phyloP scores from a whole-genome alignment of 1,140 invertebrate genomes.

The Drosophila pandora region DNA sequence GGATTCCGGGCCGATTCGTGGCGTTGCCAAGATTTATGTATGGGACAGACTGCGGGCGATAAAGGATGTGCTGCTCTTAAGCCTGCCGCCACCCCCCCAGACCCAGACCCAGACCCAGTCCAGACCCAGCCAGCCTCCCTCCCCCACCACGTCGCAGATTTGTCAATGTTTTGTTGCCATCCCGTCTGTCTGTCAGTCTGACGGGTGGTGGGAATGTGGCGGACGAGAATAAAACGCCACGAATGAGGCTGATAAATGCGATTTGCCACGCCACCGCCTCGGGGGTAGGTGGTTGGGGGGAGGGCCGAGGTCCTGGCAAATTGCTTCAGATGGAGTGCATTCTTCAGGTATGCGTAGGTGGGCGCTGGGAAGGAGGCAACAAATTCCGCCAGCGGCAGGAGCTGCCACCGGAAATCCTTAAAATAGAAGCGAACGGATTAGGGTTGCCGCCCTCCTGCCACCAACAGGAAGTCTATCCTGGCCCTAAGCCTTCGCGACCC shows the following conservation, averaged over 20 bases:
- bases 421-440: slow-evolving; percentile 5
- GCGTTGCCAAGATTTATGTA: slow-evolving; percentile 67
- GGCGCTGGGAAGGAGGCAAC: slow-evolving; percentile 29
- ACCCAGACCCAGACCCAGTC: too few species aligned
- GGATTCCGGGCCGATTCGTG: slow-evolving; percentile 57
- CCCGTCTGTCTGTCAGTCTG: slow-evolving; percentile 18
- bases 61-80: slow-evolving; percentile 54
- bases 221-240: slow-evolving; percentile 65
- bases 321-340: slow-evolving; percentile 55
- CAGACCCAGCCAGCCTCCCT: neutral
- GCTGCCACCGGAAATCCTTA: slow-evolving; percentile 6
- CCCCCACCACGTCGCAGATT: slow-evolving; percentile 51
- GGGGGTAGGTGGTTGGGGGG: neutral
- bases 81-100: slow-evolving; percentile 6
- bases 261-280: slow-evolving; percentile 60
- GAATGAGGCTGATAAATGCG: slow-evolving; percentile 75
- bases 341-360: slow-evolving; percentile 12
- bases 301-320: slow-evolving; percentile 20
- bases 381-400: neutral
- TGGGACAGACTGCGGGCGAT: slow-evolving; percentile 18
- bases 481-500: neutral
- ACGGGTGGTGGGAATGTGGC: slow-evolving; percentile 42
- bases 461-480: slow-evolving; percentile 1
- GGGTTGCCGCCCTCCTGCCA: neutral
- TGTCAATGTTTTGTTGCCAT: slow-evolving; percentile 47